Evolutionary conservation across 2,888 invertebrate species (phyloP).

Genomic region (Nephrotoma flavescens): DNA sequence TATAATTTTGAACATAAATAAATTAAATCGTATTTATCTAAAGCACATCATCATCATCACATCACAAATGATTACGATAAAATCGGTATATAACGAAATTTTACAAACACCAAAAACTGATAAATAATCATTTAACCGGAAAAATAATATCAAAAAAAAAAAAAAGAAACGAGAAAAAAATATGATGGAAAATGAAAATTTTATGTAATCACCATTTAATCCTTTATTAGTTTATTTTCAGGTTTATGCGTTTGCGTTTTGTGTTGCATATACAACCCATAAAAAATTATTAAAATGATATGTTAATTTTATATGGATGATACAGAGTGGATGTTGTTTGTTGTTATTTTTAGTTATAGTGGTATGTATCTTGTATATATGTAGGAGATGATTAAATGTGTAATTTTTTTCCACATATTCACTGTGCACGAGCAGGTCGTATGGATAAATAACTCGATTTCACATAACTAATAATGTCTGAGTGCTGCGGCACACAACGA

Average conservation of each 20-base stretch:
- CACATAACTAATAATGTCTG: background rate
- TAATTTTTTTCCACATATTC: background rate
- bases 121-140: background rate
- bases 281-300: background rate
- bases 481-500: background rate
- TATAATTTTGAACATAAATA: background rate
- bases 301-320: background rate
- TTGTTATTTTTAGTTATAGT: background rate
- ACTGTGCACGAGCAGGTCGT: background rate
- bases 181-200: background rate
- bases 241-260: background rate
- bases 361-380: background rate
- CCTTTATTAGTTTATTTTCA: background rate
- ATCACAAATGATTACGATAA: background rate
- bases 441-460: background rate
- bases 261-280: background rate
- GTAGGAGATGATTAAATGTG: background rate
- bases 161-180: background rate
- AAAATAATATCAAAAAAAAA: background rate
- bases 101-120: background rate
- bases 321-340: background rate
- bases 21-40: background rate
- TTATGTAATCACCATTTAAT: background rate
- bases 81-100: too few relatives aligned
- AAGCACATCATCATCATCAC: background rate